These are phyloP conservation scores for Isurus oxyrinchus DNA, from an alignment of 2,113 vertebrate genomes.

Conservation along the genomic window DNA sequence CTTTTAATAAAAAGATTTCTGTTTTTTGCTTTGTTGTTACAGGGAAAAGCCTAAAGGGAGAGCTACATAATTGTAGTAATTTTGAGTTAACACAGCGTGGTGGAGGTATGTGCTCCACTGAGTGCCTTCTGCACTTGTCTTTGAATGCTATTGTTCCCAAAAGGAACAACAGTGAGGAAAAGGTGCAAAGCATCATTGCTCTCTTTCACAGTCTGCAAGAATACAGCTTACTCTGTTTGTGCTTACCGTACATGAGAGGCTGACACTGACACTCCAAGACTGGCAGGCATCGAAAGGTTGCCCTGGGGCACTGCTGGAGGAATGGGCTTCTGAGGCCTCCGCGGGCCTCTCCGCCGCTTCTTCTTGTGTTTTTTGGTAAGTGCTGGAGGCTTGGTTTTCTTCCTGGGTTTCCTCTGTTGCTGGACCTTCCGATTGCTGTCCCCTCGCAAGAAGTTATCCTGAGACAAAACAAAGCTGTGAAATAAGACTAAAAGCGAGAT, in stretches of 20 bases:
- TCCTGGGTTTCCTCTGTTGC: conserved; percentile 95
- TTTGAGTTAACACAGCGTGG: background rate
- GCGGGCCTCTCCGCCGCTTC: conserved; percentile 83
- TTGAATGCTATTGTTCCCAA: background rate
- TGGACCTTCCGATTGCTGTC: conserved; percentile 90
- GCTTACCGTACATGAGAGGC: conserved; percentile 76
- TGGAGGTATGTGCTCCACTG: too few relatives aligned
- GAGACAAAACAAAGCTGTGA: conserved; percentile 28
- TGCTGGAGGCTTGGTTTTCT: conserved; percentile 97
- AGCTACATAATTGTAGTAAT: too few relatives aligned
- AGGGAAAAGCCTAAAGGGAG: background rate
- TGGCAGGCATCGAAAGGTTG: conserved; percentile 93
- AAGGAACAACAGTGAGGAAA: background rate
- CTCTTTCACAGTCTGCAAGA: background rate
- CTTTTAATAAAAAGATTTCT: background rate
- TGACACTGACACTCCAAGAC: conserved; percentile 79
- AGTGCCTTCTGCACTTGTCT: background rate
- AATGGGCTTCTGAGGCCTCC: conserved; percentile 96
- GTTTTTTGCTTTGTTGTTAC: background rate
- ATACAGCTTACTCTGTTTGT: background rate
- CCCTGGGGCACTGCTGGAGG: conserved; percentile 94
- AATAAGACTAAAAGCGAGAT: background rate
- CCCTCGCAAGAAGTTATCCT: conserved; percentile 97
- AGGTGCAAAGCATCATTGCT: background rate
- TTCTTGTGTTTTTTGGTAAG: conserved; percentile 99